Percentiles rank a stretch among this genome's conserved stretches.
Evolutionary conservation across 2,113 vertebrate species (phyloP).

Genomic region (Podiceps cristatus): DNA sequence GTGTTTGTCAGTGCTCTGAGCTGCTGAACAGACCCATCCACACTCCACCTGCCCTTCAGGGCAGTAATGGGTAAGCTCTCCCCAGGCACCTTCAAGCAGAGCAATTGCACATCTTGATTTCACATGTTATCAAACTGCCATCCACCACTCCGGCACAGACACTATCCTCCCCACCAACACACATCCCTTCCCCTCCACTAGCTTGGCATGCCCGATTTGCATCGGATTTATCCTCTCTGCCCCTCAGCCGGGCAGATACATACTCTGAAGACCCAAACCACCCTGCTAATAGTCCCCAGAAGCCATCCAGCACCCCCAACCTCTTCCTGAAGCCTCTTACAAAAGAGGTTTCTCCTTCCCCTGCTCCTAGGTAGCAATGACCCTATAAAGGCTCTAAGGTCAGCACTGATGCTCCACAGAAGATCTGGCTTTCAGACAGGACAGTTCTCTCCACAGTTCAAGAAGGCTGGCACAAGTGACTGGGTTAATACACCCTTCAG

Average conservation of each 20-base stretch:
- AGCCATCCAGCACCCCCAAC: neutral
- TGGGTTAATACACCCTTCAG: neutral
- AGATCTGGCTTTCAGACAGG: neutral
- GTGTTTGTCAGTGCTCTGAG: neutral
- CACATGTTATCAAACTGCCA: neutral
- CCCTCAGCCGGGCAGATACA: neutral
- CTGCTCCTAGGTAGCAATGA: neutral
- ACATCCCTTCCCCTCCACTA: neutral
- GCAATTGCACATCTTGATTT: neutral
- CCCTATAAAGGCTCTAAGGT: neutral
- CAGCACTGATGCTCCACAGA: neutral
- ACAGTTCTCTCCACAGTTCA: neutral
- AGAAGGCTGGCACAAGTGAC: neutral
- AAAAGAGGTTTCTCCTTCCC: neutral
- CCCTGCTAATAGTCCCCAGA: neutral
- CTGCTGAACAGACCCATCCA: neutral
- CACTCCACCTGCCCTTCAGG: neutral
- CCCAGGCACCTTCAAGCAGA: neutral
- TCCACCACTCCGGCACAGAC: neutral
- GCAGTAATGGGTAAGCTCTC: neutral
- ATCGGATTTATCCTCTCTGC: neutral
- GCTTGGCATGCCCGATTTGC: neutral
- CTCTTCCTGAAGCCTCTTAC: neutral
- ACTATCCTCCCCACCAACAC: neutral
- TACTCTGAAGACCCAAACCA: neutral